Evolutionary conservation across 2,888 invertebrate species (phyloP), one percentile per base, ranked within the genome.

Genomic region (Dryobota labecula): DNA sequence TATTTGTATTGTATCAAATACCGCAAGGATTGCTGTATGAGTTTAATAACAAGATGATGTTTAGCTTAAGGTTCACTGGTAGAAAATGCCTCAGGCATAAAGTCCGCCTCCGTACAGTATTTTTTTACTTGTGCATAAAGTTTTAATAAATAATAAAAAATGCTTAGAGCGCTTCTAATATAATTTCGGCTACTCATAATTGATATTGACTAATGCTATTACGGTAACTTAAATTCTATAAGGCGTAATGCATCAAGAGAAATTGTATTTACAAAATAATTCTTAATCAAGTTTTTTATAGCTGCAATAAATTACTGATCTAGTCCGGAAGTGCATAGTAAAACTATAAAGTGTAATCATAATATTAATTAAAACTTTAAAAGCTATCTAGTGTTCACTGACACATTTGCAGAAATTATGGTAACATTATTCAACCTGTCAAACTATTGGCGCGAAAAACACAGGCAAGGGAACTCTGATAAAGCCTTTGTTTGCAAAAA

Each of bases 401-500:
- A 45, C 20, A 47, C 7, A 45, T 68, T 67, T 13, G 11, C 1
- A 66, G n/a, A 65, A 13, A 49, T n/a, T 38, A 57, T 41, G 27
- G 45, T 20, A 71, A 60, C 65, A 66, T 66, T 49, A 53, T 43
- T 33, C 20, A 69, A 70, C n/a, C 45, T 69, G 66, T 73, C 62
- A 78, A 83, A 66, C 24, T 43, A 54, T 68, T 70, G 64, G 64
- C 72, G 65, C 57, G 70, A 57, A 69, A 76, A 73, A 73, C 47
- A 67, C 56, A 64, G 70, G 64, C 73, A 73, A 71, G 60, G 72
- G 71, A 72, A 76, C 38, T 49, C 18, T 38, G 5, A 75, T 70
- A 61, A 49, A 69, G 74, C 70, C 69, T 73, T 71, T 80, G 70
- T 76, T 78, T 65, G 74, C 73, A 75, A 80, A 83, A 83, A 76